Percentiles rank a stretch among this genome's conserved stretches.
Conservation (phyloP, 2,797 vertebrate species). For the Scyliorhinus canicula region DNA sequence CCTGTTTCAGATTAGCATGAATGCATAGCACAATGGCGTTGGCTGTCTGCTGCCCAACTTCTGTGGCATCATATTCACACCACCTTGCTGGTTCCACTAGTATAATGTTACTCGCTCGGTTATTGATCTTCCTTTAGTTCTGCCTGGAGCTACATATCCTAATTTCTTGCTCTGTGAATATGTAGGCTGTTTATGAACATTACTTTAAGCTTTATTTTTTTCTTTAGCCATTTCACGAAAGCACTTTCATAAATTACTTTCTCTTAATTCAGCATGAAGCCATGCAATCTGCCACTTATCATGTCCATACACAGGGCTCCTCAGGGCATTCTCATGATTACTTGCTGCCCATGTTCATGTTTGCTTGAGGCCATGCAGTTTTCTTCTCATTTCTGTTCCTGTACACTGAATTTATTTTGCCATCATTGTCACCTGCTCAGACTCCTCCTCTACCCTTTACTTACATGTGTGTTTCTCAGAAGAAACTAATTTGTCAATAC, state of each 20-base stretch:
- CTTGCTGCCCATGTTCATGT: not conserved
- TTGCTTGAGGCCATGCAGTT: not conserved
- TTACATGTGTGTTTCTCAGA: not conserved
- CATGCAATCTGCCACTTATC: not conserved
- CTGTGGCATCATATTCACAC: not conserved
- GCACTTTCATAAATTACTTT: not conserved
- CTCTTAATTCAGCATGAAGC: not conserved
- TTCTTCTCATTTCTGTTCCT: not conserved
- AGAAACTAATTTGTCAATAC: not conserved
- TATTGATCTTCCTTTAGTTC: not conserved
- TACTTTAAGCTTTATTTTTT: not conserved
- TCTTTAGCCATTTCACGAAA: not conserved
- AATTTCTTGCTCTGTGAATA: not conserved
- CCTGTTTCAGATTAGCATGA: not conserved
- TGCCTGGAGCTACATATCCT: not conserved
- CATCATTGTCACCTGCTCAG: not conserved
- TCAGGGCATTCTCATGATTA: not conserved
- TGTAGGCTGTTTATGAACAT: not conserved
- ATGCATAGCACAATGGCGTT: not conserved
- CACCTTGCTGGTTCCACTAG: not conserved
- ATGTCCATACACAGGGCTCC: not conserved
- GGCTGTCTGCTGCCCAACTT: not conserved
- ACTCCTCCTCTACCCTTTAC: not conserved
- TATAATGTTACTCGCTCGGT: not conserved
- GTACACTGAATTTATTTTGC: not conserved